phyloP scores from a whole-genome alignment of 2,113 vertebrate species.

The Hirundichthys speculiger region DNA sequence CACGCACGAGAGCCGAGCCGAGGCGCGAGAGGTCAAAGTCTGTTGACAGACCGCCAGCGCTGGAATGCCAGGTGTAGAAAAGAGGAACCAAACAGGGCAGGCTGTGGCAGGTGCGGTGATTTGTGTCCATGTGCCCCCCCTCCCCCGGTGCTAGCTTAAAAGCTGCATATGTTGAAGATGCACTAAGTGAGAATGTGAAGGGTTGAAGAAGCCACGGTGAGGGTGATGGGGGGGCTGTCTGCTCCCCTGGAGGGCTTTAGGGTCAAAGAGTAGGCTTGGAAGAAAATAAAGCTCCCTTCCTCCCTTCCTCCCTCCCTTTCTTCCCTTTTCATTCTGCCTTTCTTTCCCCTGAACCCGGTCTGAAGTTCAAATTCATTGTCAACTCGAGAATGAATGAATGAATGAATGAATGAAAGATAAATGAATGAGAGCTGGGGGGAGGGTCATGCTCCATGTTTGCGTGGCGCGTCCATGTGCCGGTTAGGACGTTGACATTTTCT shows the following conservation, averaged over 20 bases:
- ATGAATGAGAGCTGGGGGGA: slow-evolving; percentile 6
- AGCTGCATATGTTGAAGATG: background rate
- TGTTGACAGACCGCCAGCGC: slow-evolving; percentile 41
- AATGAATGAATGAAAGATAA: slow-evolving; percentile 32
- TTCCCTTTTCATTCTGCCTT: slow-evolving; percentile 32
- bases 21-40: slow-evolving; percentile 47
- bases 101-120: slow-evolving; percentile 23
- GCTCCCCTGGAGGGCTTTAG: slow-evolving; percentile 39
- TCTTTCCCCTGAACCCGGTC: slow-evolving; percentile 34
- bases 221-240: slow-evolving; percentile 5
- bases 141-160: slow-evolving; percentile 13
- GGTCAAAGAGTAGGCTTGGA: slow-evolving; percentile 51
- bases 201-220: slow-evolving; percentile 7
- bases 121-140: slow-evolving; percentile 1
- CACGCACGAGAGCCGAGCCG: slow-evolving; percentile 26
- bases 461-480: background rate
- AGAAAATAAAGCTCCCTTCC: slow-evolving; percentile 1
- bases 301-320: slow-evolving; percentile 23
- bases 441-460: background rate
- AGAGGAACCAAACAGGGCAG: slow-evolving; percentile 43
- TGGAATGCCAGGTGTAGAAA: slow-evolving; percentile 54
- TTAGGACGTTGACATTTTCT: background rate
- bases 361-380: slow-evolving; percentile 73
- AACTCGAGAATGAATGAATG: slow-evolving; percentile 25
- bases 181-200: background rate